These are phyloP conservation scores for Chitala chitala DNA, from an alignment of 2,113 vertebrate species.

Conservation along the genomic window DNA sequence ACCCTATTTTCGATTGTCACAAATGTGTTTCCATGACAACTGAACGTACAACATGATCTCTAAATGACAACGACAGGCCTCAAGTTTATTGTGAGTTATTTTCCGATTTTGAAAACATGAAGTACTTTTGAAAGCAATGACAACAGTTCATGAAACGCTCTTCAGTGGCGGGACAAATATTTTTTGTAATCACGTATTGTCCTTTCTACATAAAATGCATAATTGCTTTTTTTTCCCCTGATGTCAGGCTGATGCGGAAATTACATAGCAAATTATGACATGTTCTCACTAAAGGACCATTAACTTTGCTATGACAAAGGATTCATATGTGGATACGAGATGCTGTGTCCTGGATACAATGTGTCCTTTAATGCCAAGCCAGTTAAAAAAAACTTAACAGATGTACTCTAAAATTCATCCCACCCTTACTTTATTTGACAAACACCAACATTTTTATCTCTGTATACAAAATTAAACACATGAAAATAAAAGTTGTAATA, in stretches of 20 bases:
- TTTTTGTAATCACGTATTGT: constrained; percentile 11
- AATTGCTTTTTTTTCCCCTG: neutral
- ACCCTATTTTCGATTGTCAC: neutral
- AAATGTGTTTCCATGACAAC: neutral
- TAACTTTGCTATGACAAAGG: neutral
- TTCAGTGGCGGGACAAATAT: neutral
- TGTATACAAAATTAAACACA: neutral
- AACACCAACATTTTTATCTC: neutral
- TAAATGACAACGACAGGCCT: neutral
- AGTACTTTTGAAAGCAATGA: constrained; percentile 14
- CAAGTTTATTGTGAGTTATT: neutral
- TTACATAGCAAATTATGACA: neutral
- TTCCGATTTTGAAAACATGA: constrained; percentile 14
- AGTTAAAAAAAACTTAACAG: neutral
- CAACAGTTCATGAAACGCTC: neutral
- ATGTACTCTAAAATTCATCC: neutral
- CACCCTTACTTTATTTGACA: constrained; percentile 7
- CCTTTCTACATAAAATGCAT: constrained; percentile 1
- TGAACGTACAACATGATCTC: neutral
- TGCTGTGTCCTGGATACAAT: neutral
- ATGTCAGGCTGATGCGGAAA: neutral
- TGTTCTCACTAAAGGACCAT: neutral
- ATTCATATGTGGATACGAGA: neutral
- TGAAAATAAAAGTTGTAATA: neutral
- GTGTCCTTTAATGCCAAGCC: neutral